These are phyloP conservation scores for Epistrophe grossulariae DNA, from an alignment of 2,888 invertebrate species.

Conservation along the genomic window DNA sequence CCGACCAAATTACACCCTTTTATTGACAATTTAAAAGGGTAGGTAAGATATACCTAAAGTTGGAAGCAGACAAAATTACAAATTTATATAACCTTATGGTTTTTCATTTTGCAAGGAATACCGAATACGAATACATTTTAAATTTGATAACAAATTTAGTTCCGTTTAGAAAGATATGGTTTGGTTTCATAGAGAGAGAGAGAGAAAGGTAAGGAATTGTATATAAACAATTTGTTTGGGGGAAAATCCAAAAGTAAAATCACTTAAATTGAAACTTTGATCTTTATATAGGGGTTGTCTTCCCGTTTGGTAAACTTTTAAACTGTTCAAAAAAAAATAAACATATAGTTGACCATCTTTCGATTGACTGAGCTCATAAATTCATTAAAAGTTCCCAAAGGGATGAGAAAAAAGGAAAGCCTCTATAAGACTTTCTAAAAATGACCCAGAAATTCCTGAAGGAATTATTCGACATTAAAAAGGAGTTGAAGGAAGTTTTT, in stretches of 20 bases:
- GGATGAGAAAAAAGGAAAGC: conserved; percentile 12
- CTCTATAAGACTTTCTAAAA: conserved; percentile 53
- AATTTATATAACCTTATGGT: conserved; percentile 60
- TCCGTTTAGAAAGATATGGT: conserved; percentile 29
- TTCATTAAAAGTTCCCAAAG: conserved; percentile 59
- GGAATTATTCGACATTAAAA: neutral
- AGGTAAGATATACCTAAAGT: neutral
- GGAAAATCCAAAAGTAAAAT: conserved; percentile 35
- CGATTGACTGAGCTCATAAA: conserved; percentile 66
- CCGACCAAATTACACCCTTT: conserved; percentile 52
- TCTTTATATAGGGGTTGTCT: neutral
- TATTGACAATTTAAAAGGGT: conserved; percentile 48
- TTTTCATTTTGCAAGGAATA: neutral
- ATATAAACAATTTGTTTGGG: conserved; percentile 32
- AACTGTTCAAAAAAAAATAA: conserved; percentile 18
- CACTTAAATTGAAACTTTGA: conserved; percentile 34
- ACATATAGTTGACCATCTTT: conserved; percentile 51
- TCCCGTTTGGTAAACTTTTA: conserved; percentile 11
- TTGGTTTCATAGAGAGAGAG: neutral
- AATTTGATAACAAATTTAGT: conserved; percentile 50
- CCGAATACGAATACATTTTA: conserved; percentile 43
- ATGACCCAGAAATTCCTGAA: conserved; percentile 61
- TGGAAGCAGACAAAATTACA: conserved; percentile 50
- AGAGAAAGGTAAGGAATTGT: neutral
- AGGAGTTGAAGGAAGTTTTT: conserved; percentile 17